Conservation (phyloP, 1,140 invertebrate species). For the Microplitis demolitor region DNA sequence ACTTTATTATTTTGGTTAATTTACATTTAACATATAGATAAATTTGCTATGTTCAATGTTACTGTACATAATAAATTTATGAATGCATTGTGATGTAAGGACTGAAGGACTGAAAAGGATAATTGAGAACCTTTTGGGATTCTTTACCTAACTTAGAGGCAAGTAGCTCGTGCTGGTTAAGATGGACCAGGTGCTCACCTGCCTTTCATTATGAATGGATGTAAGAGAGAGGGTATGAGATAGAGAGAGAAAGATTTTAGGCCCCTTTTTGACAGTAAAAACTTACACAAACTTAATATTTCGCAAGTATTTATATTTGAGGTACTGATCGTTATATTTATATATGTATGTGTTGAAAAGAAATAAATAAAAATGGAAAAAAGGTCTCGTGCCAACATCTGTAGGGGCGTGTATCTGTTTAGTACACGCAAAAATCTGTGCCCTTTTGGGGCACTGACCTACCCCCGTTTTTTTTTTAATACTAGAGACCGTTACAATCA, state of each 20-base stretch:
- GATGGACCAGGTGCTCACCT: conserved; percentile 51
- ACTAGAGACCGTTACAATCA: conserved; percentile 43
- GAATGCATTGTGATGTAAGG: not conserved
- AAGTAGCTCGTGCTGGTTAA: conserved; percentile 33
- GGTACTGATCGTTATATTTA: no score
- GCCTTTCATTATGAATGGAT: conserved; percentile 33
- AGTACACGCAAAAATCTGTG: conserved; percentile 28
- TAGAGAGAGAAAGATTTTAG: conserved; percentile 24
- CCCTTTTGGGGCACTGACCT: conserved; percentile 49
- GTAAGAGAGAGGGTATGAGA: no score
- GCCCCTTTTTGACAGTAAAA: conserved; percentile 33
- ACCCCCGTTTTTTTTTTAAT: conserved; percentile 34
- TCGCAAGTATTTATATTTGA: not conserved
- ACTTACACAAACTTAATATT: conserved; percentile 8
- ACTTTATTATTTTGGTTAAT: no score
- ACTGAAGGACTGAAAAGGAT: not conserved
- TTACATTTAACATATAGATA: no score
- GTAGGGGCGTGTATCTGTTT: not conserved
- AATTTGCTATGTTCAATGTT: no score
- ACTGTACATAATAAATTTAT: not conserved
- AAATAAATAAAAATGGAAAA: not conserved
- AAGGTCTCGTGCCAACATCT: not conserved
- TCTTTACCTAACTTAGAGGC: conserved; percentile 6
- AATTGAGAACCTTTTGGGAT: conserved; percentile 35
- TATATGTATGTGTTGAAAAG: not conserved